These are phyloP conservation scores for Phyllopteryx taeniolatus DNA, from an alignment of 2,113 vertebrate species.

Conservation along the genomic window DNA sequence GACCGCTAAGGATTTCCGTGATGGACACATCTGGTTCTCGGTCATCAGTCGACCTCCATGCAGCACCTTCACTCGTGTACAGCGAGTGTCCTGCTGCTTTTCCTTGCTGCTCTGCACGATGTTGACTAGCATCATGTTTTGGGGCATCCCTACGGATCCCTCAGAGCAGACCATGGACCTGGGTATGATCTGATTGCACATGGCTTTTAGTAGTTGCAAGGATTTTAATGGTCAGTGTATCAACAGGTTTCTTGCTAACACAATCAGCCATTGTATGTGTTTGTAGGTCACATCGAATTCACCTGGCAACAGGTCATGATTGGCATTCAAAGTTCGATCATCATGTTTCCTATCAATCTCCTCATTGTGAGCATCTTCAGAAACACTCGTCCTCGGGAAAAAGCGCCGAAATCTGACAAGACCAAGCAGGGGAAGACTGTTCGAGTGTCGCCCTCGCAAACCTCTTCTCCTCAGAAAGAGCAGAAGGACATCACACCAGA, in stretches of 20 bases:
- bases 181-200: conserved; percentile 68
- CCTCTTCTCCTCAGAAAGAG: conserved; percentile 47
- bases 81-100: conserved; percentile 91
- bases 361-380: conserved; percentile 95
- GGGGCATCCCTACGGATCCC: conserved; percentile 89
- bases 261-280: neutral
- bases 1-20: conserved; percentile 87
- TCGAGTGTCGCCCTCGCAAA: conserved; percentile 62
- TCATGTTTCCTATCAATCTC: conserved; percentile 95
- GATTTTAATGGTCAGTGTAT: neutral
- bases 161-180: conserved; percentile 95
- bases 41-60: conserved; percentile 83
- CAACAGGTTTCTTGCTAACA: neutral
- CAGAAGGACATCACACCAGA: conserved; percentile 79
- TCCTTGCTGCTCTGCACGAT: conserved; percentile 94
- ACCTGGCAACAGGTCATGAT: conserved; percentile 96
- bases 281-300: conserved; percentile 87
- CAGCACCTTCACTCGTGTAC: conserved; percentile 87
- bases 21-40: conserved; percentile 92
- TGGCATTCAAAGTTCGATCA: conserved; percentile 89
- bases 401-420: conserved; percentile 35
- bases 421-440: conserved; percentile 67
- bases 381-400: conserved; percentile 70
- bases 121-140: conserved; percentile 96
- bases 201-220: neutral